Conservation (phyloP, 2,113 vertebrate genomes). For the Arothron firmamentum region DNA sequence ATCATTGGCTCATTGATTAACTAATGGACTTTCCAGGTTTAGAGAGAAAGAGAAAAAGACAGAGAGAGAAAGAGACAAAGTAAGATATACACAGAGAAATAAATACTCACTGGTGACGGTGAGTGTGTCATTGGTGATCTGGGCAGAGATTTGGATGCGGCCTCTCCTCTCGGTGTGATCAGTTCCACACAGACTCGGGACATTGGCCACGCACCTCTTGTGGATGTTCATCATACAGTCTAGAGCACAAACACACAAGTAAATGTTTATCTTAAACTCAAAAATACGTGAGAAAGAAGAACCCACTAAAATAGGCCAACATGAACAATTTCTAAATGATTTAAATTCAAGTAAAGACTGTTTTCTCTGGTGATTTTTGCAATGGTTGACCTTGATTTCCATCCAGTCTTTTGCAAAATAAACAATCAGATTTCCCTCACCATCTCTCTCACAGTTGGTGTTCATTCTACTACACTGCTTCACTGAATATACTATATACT, state of each 20-base stretch:
- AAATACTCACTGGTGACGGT: conserved; percentile 83
- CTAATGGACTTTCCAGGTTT: conserved; percentile 73
- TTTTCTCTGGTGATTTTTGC: too few species aligned
- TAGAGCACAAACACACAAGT: conserved; percentile 43
- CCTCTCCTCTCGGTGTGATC: conserved; percentile 96
- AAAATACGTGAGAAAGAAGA: too few species aligned
- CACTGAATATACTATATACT: too few species aligned
- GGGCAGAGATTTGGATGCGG: conserved; percentile 86
- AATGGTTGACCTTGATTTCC: too few species aligned
- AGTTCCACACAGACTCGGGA: conserved; percentile 94
- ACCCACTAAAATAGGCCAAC: too few species aligned
- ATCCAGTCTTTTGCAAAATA: too few species aligned
- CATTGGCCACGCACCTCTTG: conserved; percentile 94
- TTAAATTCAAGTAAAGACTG: too few species aligned
- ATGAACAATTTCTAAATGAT: too few species aligned
- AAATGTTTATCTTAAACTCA: too few species aligned
- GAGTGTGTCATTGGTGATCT: conserved; percentile 80
- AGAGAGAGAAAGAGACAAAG: conserved; percentile 2
- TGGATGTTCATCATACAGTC: conserved; percentile 99
- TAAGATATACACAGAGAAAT: background rate
- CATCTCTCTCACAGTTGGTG: too few species aligned
- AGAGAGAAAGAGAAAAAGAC: conserved; percentile 5
- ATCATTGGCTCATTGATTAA: conserved; percentile 73
- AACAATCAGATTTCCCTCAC: too few species aligned
- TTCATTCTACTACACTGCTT: too few species aligned